Evolutionary conservation across 2,797 vertebrate species (phyloP).

Genomic region (Centropyge bicolor): DNA sequence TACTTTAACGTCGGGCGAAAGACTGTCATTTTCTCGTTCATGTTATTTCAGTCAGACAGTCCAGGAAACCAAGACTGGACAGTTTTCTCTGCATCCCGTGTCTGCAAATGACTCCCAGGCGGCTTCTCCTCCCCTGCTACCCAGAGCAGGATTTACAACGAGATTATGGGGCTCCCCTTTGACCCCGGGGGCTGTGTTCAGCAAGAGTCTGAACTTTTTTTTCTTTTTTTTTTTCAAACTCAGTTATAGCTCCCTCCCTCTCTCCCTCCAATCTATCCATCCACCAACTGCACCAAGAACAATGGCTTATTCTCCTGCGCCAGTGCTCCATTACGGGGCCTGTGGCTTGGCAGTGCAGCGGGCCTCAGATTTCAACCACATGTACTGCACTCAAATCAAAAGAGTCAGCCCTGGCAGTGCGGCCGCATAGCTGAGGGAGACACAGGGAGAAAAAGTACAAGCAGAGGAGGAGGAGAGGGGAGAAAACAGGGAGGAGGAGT

Average conservation of each 20-base stretch:
- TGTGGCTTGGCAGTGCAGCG: constrained; percentile 91
- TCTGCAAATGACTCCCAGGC: constrained; percentile 76
- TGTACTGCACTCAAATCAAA: constrained; percentile 94
- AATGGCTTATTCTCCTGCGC: constrained; percentile 91
- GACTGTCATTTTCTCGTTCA: constrained; percentile 33
- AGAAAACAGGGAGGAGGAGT: constrained; percentile 37
- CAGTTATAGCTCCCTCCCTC: constrained; percentile 61
- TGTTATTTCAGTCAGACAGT: constrained; percentile 54
- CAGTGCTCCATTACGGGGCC: constrained; percentile 88
- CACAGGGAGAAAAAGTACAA: constrained; percentile 77
- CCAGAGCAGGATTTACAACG: constrained; percentile 75
- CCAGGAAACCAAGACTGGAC: constrained; percentile 61
- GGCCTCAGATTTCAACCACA: constrained; percentile 97
- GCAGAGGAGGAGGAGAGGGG: constrained; percentile 33
- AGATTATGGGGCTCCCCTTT: constrained; percentile 81
- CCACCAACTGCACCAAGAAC: constrained; percentile 85
- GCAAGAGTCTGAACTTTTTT: constrained; percentile 61
- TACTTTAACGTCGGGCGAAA: background rate
- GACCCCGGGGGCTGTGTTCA: constrained; percentile 72
- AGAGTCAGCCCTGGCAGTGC: constrained; percentile 89
- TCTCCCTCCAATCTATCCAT: constrained; percentile 55
- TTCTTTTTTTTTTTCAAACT: constrained; percentile 22
- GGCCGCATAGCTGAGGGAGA: constrained; percentile 88
- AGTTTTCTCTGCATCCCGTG: constrained; percentile 59
- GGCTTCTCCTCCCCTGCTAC: constrained; percentile 53